phyloP scores from a whole-genome alignment of 2,888 invertebrate species.

The Herminia tarsipennalis region DNA sequence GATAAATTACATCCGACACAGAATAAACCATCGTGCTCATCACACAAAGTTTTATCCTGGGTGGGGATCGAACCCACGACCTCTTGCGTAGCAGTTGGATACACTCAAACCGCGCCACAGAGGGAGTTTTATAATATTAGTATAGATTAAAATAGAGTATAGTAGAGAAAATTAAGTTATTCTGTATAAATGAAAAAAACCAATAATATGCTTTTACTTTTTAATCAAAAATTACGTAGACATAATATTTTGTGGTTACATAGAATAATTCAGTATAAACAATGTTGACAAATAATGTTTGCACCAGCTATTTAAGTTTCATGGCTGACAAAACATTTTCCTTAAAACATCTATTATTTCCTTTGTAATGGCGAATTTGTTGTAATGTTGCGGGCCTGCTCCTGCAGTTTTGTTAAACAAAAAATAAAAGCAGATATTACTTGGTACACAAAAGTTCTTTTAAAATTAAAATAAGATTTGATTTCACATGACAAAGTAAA shows the following conservation, averaged over 20 bases:
- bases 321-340: conserved; percentile 70
- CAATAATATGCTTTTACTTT: conserved; percentile 67
- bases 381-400: conserved; percentile 57
- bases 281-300: conserved; percentile 74
- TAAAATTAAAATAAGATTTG: conserved; percentile 61
- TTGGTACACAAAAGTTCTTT: conserved; percentile 67
- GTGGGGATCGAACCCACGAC: too few relatives aligned
- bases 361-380: conserved; percentile 56
- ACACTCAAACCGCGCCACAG: too few relatives aligned
- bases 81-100: too few relatives aligned
- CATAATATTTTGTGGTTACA: conserved; percentile 84
- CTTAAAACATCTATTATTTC: conserved; percentile 63
- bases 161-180: too few relatives aligned
- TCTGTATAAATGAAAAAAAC: conserved; percentile 18
- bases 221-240: conserved; percentile 84
- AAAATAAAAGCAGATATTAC: conserved; percentile 67
- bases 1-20: too few relatives aligned
- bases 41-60: too few relatives aligned
- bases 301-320: conserved; percentile 66
- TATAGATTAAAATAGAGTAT: too few relatives aligned
- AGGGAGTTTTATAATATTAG: too few relatives aligned
- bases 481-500: conserved; percentile 72
- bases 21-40: too few relatives aligned
- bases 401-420: conserved; percentile 61
- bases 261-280: conserved; percentile 83